phyloP scores from a whole-genome alignment of 2,888 invertebrate species.

The Apodemia mormo region DNA sequence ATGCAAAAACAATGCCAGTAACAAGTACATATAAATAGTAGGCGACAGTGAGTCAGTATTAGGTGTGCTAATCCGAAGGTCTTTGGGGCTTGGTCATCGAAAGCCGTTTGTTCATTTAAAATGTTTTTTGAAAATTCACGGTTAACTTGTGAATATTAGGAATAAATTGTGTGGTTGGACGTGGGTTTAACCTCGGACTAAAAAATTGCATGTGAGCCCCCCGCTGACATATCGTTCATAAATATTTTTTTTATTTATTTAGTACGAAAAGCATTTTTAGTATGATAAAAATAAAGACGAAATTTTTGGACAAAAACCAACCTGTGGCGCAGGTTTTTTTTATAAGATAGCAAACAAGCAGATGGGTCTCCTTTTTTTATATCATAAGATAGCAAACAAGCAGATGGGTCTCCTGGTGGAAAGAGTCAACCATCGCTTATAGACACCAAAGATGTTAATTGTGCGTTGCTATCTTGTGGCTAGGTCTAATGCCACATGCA shows the following conservation, averaged over 20 bases:
- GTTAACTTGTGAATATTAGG: conserved; percentile 1
- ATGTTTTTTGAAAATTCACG: not conserved
- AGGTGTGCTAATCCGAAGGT: conserved; percentile 65
- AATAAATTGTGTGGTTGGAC: conserved; percentile 23
- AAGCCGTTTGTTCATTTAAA: conserved; percentile 37
- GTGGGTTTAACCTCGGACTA: conserved; percentile 27
- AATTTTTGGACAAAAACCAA: no score
- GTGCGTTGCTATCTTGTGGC: no score
- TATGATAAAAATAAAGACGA: no score
- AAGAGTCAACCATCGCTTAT: no score
- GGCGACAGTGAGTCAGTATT: conserved; percentile 68
- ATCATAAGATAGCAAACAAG: no score
- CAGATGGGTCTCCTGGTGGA: no score
- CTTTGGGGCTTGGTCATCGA: conserved; percentile 58
- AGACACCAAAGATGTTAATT: no score
- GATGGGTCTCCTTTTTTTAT: no score
- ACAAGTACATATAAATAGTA: conserved; percentile 54
- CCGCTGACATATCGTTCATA: not conserved
- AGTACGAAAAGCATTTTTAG: not conserved
- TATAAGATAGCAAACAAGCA: no score
- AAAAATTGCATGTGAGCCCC: not conserved
- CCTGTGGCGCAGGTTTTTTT: no score
- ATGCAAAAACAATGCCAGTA: conserved; percentile 53
- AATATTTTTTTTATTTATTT: not conserved
- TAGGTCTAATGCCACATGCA: no score